Base-by-base conservation (phyloP, 2,113 vertebrate genomes). In the Natator depressus region DNA sequence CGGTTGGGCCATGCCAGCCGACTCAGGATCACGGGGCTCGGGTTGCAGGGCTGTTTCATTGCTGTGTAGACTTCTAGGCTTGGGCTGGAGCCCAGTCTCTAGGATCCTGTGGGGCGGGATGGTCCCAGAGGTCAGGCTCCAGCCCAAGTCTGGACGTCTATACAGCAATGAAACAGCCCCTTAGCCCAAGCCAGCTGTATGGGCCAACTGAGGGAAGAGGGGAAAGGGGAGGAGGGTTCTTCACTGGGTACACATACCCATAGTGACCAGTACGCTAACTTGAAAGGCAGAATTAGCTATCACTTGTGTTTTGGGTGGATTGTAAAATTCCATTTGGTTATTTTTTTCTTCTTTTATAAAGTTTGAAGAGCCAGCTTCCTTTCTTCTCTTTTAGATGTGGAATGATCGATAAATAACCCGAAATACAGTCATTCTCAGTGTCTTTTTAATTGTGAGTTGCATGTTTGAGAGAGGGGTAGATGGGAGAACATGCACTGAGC, bases 391-490 rank as follows among this genome's bases (percentile, higher is more conserved):
- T 81, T 75, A 83, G 38, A 84, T n/a, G 46, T 65, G 50, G 14
- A 49, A 93, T 89, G 83, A 94, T 47, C 85, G 85, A 94, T 84
- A n/a, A 75, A 89, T 93, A 95, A 80, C 8, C 78, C 57, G 80
- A 91, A 97, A 88, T 29, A 87, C 80, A 84, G 57, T 55, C 84
- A 25, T 88, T 54, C 89, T 89, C 85, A 91, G 78, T 57, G 38
- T 51, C 87, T 78, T 88, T 89, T 89, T 69, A 92, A 84, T 92
- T 49, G 81, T 42, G 69, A 92, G 51, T 19, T 90, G 57, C 1
- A 31, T 9, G 11, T 75, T 87, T 91, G 51, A 5, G 46, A 8
- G 35, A 75, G 86, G 8, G 82, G 47, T 29, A 89, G 72, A 82
- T 51, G 51, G 3, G 82, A 55, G 62, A 91, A 55, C 17, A 72